Percentiles rank a stretch among this genome's conserved stretches.
Conservation (phyloP, 1,140 invertebrate species). For the Lineus longissimus region DNA sequence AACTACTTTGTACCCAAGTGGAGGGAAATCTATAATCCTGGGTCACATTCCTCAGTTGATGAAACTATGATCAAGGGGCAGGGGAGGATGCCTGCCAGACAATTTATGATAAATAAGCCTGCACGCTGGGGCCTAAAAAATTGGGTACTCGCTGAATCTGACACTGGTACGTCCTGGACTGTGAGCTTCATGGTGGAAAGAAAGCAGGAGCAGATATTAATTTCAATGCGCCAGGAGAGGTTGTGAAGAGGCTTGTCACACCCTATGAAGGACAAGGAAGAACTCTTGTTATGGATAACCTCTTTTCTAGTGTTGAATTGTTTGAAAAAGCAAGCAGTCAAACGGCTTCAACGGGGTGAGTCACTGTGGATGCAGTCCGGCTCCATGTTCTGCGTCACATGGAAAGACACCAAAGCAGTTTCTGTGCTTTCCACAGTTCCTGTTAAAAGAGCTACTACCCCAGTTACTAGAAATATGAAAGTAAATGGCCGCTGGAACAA, state of each 20-base stretch:
- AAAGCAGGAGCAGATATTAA: too few relatives aligned
- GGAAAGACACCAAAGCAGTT: not conserved
- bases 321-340: not conserved
- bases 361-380: not conserved
- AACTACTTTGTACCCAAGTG: not conserved
- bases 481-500: not conserved
- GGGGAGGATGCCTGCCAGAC: not conserved
- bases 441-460: not conserved
- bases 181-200: too few relatives aligned
- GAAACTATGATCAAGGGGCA: slow-evolving; percentile 1
- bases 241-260: not conserved
- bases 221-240: too few relatives aligned
- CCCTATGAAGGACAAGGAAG: not conserved
- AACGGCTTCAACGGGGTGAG: not conserved
- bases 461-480: not conserved
- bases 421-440: not conserved
- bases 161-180: not conserved
- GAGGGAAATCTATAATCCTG: not conserved
- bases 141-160: not conserved
- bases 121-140: not conserved
- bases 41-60: not conserved
- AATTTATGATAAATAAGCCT: not conserved
- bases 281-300: not conserved
- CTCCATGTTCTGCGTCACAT: not conserved
- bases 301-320: not conserved